Evolutionary conservation across 1,140 invertebrate genomes (phyloP).

Genomic region (Dreissena rostriformis): DNA sequence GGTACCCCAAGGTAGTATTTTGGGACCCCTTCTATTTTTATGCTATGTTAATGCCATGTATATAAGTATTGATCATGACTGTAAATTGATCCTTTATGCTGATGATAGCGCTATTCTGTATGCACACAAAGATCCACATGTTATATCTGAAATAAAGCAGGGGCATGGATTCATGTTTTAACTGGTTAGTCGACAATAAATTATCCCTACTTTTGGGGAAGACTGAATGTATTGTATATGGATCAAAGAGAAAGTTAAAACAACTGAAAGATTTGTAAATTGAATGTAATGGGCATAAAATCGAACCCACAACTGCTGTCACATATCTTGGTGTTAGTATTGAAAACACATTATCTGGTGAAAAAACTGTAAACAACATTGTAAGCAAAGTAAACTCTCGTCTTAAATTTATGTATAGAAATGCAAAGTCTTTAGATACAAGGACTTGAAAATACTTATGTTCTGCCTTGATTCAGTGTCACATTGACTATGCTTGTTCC

Average conservation of each 20-base stretch:
- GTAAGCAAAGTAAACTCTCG: slow-evolving; percentile 1
- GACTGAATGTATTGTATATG: too few relatives aligned
- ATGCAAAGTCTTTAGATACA: slow-evolving; percentile 2
- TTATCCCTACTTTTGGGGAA: too few relatives aligned
- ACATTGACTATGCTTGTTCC: slow-evolving; percentile 14
- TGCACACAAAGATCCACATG: background rate
- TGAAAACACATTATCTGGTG: background rate
- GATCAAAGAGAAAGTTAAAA: too few relatives aligned
- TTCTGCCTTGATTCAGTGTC: slow-evolving; percentile 29
- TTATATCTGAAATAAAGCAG: background rate
- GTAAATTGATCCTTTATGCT: slow-evolving; percentile 28
- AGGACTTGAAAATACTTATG: slow-evolving; percentile 9
- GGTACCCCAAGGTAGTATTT: slow-evolving; percentile 43
- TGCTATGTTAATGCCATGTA: slow-evolving; percentile 49
- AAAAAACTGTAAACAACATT: background rate
- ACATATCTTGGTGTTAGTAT: too few relatives aligned
- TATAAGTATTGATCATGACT: slow-evolving; percentile 31
- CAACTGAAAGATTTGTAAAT: too few relatives aligned
- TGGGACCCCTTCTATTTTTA: slow-evolving; percentile 34
- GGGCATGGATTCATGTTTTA: too few relatives aligned
- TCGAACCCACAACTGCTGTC: too few relatives aligned
- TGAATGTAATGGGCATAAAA: too few relatives aligned
- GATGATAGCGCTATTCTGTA: slow-evolving; percentile 39
- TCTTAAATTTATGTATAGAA: slow-evolving; percentile 3
- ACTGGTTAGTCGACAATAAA: too few relatives aligned